phyloP scores from a whole-genome alignment of 2,888 invertebrate genomes.

The Brenthis daphne region DNA sequence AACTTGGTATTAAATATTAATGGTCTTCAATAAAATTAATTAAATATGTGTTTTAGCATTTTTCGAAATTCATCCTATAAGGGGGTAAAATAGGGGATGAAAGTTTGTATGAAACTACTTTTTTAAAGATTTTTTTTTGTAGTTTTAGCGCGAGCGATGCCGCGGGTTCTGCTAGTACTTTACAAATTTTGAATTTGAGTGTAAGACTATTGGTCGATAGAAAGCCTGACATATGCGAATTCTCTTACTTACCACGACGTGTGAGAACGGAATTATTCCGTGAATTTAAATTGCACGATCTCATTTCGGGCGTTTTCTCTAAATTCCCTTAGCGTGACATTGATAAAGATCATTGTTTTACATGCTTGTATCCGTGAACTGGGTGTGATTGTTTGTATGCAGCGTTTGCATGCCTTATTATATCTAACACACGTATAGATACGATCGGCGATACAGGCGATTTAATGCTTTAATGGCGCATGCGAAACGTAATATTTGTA shows the following conservation, averaged over 20 bases:
- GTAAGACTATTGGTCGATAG: too few species aligned
- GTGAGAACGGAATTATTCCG: slow-evolving; percentile 32
- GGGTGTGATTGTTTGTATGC: slow-evolving; percentile 52
- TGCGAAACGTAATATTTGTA: neutral
- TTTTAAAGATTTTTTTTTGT: too few species aligned
- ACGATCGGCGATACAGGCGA: slow-evolving; percentile 14
- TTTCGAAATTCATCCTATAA: too few species aligned
- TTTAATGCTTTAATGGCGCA: slow-evolving; percentile 17
- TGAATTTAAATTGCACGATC: slow-evolving; percentile 46
- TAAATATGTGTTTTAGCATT: too few species aligned
- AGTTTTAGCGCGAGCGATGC: too few species aligned
- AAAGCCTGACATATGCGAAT: too few species aligned
- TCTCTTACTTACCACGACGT: slow-evolving; percentile 20
- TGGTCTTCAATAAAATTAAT: too few species aligned
- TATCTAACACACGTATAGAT: slow-evolving; percentile 49
- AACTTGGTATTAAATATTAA: too few species aligned
- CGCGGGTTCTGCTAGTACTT: too few species aligned
- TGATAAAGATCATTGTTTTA: slow-evolving; percentile 66
- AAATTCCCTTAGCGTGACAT: slow-evolving; percentile 68
- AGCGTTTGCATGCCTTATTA: slow-evolving; percentile 52
- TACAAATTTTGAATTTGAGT: too few species aligned
- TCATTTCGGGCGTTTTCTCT: slow-evolving; percentile 56
- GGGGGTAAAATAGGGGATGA: too few species aligned
- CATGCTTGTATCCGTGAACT: slow-evolving; percentile 69
- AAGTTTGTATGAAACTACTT: too few species aligned